Conservation (phyloP, 2,888 invertebrate genomes). For the Dryobotodes eremita region DNA sequence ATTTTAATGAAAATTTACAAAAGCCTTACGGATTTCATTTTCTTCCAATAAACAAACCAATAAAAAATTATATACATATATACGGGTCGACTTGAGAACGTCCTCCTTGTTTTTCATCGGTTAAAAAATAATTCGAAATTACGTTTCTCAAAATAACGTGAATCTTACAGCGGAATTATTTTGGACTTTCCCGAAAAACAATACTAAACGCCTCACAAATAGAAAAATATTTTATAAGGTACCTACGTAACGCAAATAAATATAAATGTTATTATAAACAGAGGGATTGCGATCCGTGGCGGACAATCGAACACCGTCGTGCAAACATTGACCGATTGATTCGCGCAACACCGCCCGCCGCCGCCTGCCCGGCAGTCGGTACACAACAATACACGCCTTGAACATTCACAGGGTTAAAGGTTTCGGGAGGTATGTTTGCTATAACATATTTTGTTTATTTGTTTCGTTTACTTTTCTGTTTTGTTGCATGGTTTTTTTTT, state of each 20-base stretch:
- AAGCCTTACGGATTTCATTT: neutral
- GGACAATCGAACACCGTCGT: constrained; percentile 1
- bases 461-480: neutral
- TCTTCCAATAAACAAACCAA: neutral
- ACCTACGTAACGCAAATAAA: neutral
- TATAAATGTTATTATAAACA: constrained; percentile 14
- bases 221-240: neutral
- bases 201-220: neutral
- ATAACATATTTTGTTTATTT: neutral
- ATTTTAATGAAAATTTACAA: neutral
- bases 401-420: too few species aligned
- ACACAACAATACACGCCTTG: too few species aligned
- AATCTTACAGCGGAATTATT: too few species aligned
- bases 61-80: too few species aligned
- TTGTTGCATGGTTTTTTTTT: neutral
- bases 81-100: too few species aligned
- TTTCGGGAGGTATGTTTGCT: too few species aligned
- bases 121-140: neutral
- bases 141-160: neutral
- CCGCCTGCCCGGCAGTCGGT: neutral
- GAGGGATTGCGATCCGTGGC: constrained; percentile 1
- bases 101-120: too few species aligned
- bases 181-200: neutral
- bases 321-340: constrained; percentile 37
- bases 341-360: neutral